A percentile compares a stretch with the other conserved stretches of the same genome.
These are phyloP conservation scores for Chymomyza fuscimana DNA, from an alignment of 2,888 invertebrate species.

Conservation along the genomic window DNA sequence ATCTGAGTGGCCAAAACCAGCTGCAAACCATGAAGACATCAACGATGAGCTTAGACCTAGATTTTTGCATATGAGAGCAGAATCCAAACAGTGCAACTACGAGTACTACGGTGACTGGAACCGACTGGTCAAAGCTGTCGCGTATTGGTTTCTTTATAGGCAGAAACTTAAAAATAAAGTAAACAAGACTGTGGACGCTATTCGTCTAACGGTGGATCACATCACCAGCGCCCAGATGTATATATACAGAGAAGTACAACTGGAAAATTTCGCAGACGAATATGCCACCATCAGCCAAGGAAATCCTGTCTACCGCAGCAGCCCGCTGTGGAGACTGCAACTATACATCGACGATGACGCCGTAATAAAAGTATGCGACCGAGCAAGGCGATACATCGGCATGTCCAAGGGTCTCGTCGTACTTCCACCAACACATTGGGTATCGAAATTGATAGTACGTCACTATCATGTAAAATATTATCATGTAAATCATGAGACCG, in stretches of 20 bases:
- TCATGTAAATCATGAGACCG: slow-evolving; percentile 20
- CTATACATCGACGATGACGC: background rate
- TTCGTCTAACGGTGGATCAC: slow-evolving; percentile 1
- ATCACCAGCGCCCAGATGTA: slow-evolving; percentile 14
- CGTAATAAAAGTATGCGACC: background rate
- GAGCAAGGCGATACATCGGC: background rate
- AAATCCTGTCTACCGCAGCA: slow-evolving; percentile 8
- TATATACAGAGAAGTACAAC: slow-evolving; percentile 19
- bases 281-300: slow-evolving; percentile 4
- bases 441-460: background rate
- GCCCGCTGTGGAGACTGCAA: background rate
- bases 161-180: background rate
- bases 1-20: slow-evolving; percentile 17
- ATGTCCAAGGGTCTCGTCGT: background rate
- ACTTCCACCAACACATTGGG: background rate
- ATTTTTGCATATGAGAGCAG: background rate
- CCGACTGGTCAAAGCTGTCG: slow-evolving; percentile 18
- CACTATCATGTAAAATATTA: background rate
- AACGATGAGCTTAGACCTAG: slow-evolving; percentile 18
- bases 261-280: slow-evolving; percentile 21
- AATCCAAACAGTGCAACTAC: background rate
- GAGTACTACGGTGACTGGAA: slow-evolving; percentile 4
- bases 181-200: too few species aligned
- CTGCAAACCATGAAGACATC: background rate
- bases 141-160: slow-evolving; percentile 15